These are phyloP conservation scores for Brachyalestes nurse DNA, from an alignment of 2,797 vertebrate species.

Conservation along the genomic window DNA sequence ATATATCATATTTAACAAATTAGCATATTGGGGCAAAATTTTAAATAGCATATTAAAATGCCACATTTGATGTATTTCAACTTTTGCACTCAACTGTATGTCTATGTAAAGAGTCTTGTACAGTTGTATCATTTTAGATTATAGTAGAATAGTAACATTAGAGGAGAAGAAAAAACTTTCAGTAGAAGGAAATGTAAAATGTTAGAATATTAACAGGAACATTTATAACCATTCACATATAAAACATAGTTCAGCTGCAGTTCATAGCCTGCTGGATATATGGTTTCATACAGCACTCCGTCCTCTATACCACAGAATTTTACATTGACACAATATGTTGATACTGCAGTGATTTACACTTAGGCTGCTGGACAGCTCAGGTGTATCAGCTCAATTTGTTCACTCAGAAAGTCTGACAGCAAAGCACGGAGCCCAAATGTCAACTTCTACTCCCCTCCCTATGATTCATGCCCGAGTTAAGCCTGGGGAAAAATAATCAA, in stretches of 20 bases:
- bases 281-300: background rate
- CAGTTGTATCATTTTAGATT: no score
- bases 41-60: no score
- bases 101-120: no score
- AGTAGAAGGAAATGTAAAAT: background rate
- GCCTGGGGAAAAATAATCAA: slow-evolving; percentile 57
- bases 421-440: background rate
- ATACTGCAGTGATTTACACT: background rate
- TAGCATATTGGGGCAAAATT: no score
- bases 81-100: no score
- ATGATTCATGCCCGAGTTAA: slow-evolving; percentile 50
- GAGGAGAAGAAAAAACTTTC: no score
- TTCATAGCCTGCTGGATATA: background rate
- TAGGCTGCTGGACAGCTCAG: background rate
- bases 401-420: background rate
- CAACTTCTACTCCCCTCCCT: background rate
- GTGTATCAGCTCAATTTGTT: slow-evolving; percentile 5
- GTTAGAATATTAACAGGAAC: background rate
- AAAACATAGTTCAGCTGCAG: background rate
- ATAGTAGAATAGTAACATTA: no score
- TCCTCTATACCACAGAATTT: background rate
- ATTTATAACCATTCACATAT: slow-evolving; percentile 8
- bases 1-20: no score
- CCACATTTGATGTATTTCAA: no score
- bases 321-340: background rate